Evolutionary conservation across 2,113 vertebrate genomes (phyloP).

Genomic region (Odocoileus hemionus): DNA sequence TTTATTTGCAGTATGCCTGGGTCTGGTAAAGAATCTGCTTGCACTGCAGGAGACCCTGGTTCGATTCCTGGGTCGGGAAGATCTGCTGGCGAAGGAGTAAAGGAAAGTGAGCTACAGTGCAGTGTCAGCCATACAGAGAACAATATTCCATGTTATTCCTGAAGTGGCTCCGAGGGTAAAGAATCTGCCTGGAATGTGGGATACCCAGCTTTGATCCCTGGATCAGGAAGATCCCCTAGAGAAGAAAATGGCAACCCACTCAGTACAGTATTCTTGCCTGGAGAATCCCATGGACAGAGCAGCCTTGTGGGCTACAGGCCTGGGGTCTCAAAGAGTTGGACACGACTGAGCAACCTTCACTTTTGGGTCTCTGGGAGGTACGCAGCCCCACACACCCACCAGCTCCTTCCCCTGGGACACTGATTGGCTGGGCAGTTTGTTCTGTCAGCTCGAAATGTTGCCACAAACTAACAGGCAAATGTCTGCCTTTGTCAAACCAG

Average conservation of each 20-base stretch:
- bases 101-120: neutral
- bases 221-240: neutral
- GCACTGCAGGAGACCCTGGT: neutral
- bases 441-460: neutral
- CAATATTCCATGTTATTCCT: neutral
- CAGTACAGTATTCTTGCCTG: neutral
- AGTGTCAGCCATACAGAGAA: neutral
- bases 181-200: neutral
- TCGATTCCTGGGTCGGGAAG: accelerated
- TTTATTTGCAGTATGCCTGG: neutral
- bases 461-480: neutral
- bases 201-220: neutral
- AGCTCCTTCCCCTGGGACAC: neutral
- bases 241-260: neutral
- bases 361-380: neutral
- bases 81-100: neutral
- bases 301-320: neutral
- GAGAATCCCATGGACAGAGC: neutral
- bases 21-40: neutral
- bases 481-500: neutral
- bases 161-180: neutral
- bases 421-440: neutral
- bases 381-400: accelerated
- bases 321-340: neutral
- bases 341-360: neutral